A percentile compares a stretch with the other conserved stretches of the same genome.
These are phyloP conservation scores for Eupsittula cactorum DNA, from an alignment of 2,113 vertebrate species.

Conservation along the genomic window DNA sequence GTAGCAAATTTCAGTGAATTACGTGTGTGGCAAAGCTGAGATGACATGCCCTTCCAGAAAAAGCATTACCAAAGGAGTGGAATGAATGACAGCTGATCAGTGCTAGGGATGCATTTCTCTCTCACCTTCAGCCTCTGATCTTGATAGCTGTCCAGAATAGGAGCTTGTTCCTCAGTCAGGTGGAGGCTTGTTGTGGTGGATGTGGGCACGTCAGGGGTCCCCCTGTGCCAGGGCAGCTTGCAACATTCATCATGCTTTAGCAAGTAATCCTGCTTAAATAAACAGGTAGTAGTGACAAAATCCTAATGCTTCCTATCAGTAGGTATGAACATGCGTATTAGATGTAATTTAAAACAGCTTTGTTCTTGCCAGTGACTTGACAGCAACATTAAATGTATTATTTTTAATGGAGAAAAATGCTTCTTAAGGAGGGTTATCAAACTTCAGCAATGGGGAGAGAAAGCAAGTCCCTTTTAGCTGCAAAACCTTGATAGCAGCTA, in stretches of 20 bases:
- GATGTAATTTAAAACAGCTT: background rate
- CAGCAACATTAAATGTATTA: background rate
- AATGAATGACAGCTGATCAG: background rate
- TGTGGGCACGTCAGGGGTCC: background rate
- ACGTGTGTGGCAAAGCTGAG: background rate
- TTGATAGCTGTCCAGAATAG: background rate
- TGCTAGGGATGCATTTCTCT: background rate
- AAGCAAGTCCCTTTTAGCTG: background rate
- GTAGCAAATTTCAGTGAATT: background rate
- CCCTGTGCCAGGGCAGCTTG: background rate
- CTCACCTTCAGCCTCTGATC: background rate
- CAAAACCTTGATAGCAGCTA: background rate
- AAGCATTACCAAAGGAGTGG: background rate
- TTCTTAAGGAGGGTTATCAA: background rate
- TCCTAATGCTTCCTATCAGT: background rate
- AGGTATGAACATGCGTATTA: background rate
- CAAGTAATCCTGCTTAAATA: background rate
- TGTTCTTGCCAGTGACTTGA: background rate
- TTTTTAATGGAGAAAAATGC: background rate
- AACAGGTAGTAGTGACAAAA: background rate
- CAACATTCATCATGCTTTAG: background rate
- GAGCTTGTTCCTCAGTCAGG: background rate
- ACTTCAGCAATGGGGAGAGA: background rate
- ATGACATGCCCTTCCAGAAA: background rate
- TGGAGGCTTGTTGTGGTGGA: background rate